These are phyloP conservation scores for Hemaris fuciformis DNA, from an alignment of 2,888 invertebrate species.

Conservation along the genomic window DNA sequence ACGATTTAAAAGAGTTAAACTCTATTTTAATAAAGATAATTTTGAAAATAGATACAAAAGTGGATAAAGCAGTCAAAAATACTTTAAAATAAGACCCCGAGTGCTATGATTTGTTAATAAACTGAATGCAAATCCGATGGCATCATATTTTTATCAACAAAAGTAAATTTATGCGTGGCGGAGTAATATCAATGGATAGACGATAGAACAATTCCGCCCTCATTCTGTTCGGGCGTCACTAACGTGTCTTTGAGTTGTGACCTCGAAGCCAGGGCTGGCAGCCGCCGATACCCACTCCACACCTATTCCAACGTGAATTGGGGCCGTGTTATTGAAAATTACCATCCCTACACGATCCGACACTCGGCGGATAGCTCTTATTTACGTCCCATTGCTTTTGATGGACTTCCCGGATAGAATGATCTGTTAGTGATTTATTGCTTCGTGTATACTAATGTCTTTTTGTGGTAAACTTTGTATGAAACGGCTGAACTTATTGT, in stretches of 20 bases:
- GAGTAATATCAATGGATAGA: not conserved
- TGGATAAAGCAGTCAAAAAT: no score
- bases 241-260: not conserved
- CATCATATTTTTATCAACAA: not conserved
- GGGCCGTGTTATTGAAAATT: not conserved
- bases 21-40: no score
- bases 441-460: not conserved
- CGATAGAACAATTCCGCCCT: not conserved
- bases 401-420: not conserved
- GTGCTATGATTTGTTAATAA: not conserved
- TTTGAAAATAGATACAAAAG: no score
- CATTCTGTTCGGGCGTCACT: constrained; percentile 1
- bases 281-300: not conserved
- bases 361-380: not conserved
- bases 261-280: not conserved
- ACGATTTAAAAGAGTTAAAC: no score
- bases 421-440: not conserved
- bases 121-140: not conserved
- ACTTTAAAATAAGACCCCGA: no score
- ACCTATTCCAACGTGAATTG: not conserved
- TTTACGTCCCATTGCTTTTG: not conserved
- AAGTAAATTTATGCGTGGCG: not conserved
- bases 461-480: not conserved
- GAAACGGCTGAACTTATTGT: no score
- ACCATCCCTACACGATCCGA: not conserved